Evolutionary conservation across 2,113 vertebrate species (phyloP).

Genomic region (Motacilla alba): DNA sequence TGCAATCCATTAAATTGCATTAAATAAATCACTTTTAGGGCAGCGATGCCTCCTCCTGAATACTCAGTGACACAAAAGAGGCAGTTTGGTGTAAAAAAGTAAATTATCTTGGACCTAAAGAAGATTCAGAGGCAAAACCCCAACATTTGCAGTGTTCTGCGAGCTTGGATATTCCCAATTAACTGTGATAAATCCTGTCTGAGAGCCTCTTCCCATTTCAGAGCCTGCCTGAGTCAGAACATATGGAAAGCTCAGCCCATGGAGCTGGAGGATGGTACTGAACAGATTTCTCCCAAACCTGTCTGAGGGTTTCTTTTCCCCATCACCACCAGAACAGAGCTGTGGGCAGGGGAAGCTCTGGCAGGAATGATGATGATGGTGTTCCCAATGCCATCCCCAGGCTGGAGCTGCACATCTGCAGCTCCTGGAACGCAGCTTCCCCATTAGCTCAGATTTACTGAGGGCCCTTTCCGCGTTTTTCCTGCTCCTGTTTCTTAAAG

Average conservation of each 20-base stretch:
- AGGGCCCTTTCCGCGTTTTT: neutral
- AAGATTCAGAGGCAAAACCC: neutral
- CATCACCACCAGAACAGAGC: neutral
- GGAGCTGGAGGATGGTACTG: neutral
- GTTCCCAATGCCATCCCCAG: neutral
- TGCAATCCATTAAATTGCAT: neutral
- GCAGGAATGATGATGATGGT: neutral
- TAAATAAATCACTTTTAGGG: neutral
- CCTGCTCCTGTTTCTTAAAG: neutral
- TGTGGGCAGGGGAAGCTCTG: neutral
- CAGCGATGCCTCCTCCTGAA: neutral
- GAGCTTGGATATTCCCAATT: neutral
- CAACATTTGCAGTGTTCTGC: neutral
- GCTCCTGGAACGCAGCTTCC: neutral
- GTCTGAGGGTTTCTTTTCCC: neutral
- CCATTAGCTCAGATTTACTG: neutral
- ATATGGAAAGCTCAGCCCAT: neutral
- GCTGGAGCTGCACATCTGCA: neutral
- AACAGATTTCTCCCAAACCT: neutral
- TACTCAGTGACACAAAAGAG: neutral
- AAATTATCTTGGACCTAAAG: neutral
- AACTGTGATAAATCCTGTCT: neutral
- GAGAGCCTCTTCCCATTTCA: neutral
- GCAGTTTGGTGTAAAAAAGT: neutral
- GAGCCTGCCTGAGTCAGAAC: neutral